These are phyloP conservation scores for Pagetopsis macropterus DNA, from an alignment of 2,797 vertebrate species.

Conservation along the genomic window DNA sequence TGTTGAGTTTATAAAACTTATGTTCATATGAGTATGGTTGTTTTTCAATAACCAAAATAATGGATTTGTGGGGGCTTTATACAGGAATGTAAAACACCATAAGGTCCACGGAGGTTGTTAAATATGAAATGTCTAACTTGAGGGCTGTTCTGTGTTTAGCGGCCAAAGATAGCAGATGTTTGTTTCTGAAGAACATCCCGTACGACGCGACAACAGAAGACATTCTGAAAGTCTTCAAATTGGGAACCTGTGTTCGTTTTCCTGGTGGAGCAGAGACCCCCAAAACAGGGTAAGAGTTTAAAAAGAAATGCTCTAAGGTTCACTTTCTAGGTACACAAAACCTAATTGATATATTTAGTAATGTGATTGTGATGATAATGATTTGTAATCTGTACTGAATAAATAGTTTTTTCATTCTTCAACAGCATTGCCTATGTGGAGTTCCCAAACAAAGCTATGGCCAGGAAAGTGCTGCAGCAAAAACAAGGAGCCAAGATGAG, in stretches of 20 bases:
- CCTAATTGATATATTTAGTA: not conserved
- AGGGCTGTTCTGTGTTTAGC: slow-evolving; percentile 16
- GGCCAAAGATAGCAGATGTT: slow-evolving; percentile 86
- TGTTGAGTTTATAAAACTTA: not conserved
- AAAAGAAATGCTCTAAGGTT: not conserved
- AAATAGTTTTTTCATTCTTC: not conserved
- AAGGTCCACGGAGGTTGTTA: not conserved
- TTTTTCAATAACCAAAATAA: not conserved
- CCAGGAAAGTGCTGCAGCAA: slow-evolving; percentile 81
- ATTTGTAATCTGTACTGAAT: not conserved
- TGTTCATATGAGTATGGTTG: not conserved
- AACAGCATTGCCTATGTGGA: slow-evolving; percentile 92
- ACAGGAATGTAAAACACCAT: not conserved
- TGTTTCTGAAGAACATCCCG: slow-evolving; percentile 93
- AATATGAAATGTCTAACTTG: not conserved
- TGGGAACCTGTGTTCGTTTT: slow-evolving; percentile 84
- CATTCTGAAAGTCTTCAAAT: slow-evolving; percentile 86
- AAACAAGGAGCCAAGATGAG: slow-evolving; percentile 86
- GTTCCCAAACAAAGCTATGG: slow-evolving; percentile 86
- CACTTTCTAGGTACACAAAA: not conserved
- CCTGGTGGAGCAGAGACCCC: slow-evolving; percentile 81
- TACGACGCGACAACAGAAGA: slow-evolving; percentile 85
- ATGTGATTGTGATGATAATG: not conserved
- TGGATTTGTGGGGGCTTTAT: not conserved
- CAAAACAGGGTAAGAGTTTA: slow-evolving; percentile 84